Conservation (phyloP, 2,113 vertebrate species). For the Strix uralensis region DNA sequence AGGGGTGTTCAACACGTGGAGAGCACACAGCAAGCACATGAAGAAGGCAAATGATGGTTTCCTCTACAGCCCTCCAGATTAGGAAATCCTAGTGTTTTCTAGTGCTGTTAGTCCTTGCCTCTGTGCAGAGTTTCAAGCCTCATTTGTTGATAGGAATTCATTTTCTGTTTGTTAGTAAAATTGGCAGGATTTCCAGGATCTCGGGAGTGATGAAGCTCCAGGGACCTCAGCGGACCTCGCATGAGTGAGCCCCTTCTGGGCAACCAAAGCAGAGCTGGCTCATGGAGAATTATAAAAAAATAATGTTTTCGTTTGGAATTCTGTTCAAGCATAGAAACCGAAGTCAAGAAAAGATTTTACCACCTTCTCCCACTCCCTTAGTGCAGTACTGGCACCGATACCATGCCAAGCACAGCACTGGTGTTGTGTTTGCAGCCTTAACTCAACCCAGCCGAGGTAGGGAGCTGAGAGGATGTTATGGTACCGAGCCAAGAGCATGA, state of each 20-base stretch:
- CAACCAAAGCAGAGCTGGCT: background rate
- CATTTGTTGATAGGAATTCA: background rate
- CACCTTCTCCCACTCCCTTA: background rate
- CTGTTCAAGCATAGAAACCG: background rate
- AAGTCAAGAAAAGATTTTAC: background rate
- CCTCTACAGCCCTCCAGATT: accelerated
- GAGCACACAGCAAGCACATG: background rate
- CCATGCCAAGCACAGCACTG: background rate
- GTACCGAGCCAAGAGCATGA: accelerated
- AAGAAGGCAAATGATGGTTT: background rate
- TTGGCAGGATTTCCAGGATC: background rate
- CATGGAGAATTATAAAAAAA: background rate
- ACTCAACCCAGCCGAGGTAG: background rate
- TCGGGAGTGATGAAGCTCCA: background rate
- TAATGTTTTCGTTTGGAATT: background rate
- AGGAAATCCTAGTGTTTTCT: background rate
- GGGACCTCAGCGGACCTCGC: background rate
- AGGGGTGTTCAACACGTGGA: background rate
- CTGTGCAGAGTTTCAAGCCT: background rate
- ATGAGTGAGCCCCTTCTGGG: background rate
- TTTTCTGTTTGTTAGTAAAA: background rate
- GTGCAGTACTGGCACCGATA: background rate
- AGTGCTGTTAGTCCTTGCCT: background rate
- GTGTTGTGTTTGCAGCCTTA: background rate
- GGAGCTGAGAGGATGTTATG: background rate